phyloP scores from a whole-genome alignment of 2,797 vertebrate genomes.

The Carcharodon carcharias region DNA sequence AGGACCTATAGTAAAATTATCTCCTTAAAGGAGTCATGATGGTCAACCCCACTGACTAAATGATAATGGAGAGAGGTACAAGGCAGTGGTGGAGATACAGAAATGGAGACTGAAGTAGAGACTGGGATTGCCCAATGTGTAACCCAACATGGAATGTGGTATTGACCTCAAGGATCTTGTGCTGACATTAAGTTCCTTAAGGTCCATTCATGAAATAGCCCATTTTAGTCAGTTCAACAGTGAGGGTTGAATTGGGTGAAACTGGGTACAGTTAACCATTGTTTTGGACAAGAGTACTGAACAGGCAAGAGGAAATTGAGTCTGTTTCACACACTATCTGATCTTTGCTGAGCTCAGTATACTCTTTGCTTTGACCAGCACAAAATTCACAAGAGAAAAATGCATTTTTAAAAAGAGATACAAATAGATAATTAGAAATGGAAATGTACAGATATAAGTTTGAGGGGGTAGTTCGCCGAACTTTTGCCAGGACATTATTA shows the following conservation, averaged over 20 bases:
- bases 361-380: background rate
- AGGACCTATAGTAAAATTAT: background rate
- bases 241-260: background rate
- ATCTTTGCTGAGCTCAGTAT: background rate
- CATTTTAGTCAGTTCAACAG: background rate
- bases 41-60: background rate
- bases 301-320: background rate
- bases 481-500: background rate
- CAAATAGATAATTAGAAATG: background rate
- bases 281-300: background rate
- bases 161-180: background rate
- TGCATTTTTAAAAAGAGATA: background rate
- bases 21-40: background rate
- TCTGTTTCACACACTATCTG: background rate
- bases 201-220: background rate
- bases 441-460: background rate
- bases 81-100: background rate
- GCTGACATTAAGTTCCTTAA: background rate
- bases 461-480: too few relatives aligned
- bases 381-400: background rate
- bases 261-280: background rate
- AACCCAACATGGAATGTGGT: background rate
- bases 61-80: background rate
- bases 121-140: background rate
- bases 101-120: background rate